Base-by-base conservation (phyloP, 2,888 invertebrate genomes). In the Thyatira batis region DNA sequence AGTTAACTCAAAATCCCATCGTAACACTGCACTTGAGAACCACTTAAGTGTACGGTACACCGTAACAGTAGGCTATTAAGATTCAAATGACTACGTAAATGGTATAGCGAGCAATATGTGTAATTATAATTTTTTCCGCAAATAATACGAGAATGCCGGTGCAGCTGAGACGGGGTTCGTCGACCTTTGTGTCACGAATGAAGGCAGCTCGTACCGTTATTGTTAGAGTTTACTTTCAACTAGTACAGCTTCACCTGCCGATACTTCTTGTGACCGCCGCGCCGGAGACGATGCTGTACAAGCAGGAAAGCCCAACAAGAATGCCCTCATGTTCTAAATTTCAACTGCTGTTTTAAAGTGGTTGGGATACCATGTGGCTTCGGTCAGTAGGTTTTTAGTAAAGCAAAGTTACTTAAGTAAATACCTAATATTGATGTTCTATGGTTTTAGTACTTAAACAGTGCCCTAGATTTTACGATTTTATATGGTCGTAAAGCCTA, bases 211-310 rank as follows among this genome's bases (percentile, higher is more conserved):
- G 53, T 78, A 72, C 84, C 78, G 85, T 85, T 84, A 79, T 25
- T 62, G 61, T 61, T 66, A 62, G 64, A 72, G 72, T 80, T 85
- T 84, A 82, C 84, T 85, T 83, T 84, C 83, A 73, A 75, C 73
- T 73, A 79, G 76, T 48, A 78, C 73, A 65, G 63, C 48, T 17
- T 25, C 53, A 45, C 39, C 49, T 25, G 8, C 6, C 4, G 39
- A 17, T 17, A 39, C 39, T 39, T 39, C 39, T 39, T 17, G 39
- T 39, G 39, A 17, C 17, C 39, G 39, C 13, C 39, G 8, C 39
- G 39, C 13, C 39, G 8, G n/a, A 39, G 39, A 39, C 39, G 17
- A 39, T 39, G 39, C 8, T 39, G 39, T 8, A 39, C 39, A 39
- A 39, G 39, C 6, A 39, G 39, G 39, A 39, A 39, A 17, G 17